A percentile compares a stretch with the other conserved stretches of the same genome.
These are phyloP conservation scores for Eulemur albifrons DNA, from an alignment of 2,797 vertebrate species.

Conservation along the genomic window DNA sequence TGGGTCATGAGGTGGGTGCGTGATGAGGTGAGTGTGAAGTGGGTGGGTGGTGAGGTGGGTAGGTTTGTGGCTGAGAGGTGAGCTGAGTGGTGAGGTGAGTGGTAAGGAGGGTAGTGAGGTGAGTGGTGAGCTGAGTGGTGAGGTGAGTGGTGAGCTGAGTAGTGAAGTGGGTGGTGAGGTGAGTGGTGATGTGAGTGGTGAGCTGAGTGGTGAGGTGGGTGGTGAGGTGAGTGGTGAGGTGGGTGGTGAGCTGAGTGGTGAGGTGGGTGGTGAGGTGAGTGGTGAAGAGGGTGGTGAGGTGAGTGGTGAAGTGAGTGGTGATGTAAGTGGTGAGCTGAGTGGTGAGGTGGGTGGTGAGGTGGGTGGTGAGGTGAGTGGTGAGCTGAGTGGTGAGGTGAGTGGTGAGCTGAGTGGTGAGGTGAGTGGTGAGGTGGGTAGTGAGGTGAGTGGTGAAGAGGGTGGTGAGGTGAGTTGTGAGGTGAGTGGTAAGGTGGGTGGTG, in stretches of 20 bases:
- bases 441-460: too few relatives aligned
- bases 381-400: too few relatives aligned
- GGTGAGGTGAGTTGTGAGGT: too few relatives aligned
- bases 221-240: fast-evolving
- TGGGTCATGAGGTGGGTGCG: too few relatives aligned
- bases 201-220: fast-evolving
- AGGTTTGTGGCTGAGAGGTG: fast-evolving
- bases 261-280: fast-evolving
- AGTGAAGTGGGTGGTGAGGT: fast-evolving
- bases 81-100: neutral
- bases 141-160: fast-evolving
- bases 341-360: too few relatives aligned
- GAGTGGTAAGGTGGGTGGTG: too few relatives aligned
- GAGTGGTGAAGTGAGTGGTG: too few relatives aligned
- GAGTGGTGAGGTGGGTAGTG: too few relatives aligned
- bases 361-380: too few relatives aligned
- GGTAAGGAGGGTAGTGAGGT: fast-evolving
- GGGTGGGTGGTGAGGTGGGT: neutral
- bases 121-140: fast-evolving
- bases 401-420: too few relatives aligned
- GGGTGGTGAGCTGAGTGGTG: neutral
- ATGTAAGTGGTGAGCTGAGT: too few relatives aligned
- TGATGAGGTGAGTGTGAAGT: too few relatives aligned
- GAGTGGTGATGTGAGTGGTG: fast-evolving
- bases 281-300: fast-evolving